Evolutionary conservation across 2,797 vertebrate genomes (phyloP).

Genomic region (Thaleichthys pacificus): DNA sequence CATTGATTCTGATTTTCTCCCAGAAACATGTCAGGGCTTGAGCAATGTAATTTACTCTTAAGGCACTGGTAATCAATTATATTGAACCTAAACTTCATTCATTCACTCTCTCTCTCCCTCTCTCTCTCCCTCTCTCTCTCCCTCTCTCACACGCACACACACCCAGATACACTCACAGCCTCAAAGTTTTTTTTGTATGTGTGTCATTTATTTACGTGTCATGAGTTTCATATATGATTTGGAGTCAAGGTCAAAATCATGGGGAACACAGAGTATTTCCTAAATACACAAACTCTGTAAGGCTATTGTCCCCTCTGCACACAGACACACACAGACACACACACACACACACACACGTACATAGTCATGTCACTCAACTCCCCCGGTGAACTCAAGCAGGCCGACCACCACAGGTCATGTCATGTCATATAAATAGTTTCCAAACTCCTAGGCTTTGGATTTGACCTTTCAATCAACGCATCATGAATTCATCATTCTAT

Average conservation of each 20-base stretch:
- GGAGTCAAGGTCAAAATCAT: constrained; percentile 31
- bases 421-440: no score
- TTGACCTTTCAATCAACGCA: no score
- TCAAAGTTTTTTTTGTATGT: not conserved
- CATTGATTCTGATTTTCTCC: constrained; percentile 2
- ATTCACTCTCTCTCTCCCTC: not conserved
- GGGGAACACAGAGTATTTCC: constrained; percentile 29
- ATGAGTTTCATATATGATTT: constrained; percentile 27
- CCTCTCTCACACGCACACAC: not conserved
- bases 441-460: no score
- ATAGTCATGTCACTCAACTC: no score
- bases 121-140: constrained; percentile 20
- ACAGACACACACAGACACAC: constrained; percentile 4
- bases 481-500: no score
- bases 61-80: constrained; percentile 16
- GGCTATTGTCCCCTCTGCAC: not conserved
- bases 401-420: no score
- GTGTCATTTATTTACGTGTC: constrained; percentile 9
- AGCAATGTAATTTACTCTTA: constrained; percentile 32
- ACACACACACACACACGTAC: constrained; percentile 5
- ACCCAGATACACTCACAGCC: constrained; percentile 10
- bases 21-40: constrained; percentile 21
- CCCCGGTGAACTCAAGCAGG: no score
- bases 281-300: not conserved
- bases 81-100: constrained; percentile 8